Conservation (phyloP, 2,113 vertebrate species). For the Gila orcuttii region DNA sequence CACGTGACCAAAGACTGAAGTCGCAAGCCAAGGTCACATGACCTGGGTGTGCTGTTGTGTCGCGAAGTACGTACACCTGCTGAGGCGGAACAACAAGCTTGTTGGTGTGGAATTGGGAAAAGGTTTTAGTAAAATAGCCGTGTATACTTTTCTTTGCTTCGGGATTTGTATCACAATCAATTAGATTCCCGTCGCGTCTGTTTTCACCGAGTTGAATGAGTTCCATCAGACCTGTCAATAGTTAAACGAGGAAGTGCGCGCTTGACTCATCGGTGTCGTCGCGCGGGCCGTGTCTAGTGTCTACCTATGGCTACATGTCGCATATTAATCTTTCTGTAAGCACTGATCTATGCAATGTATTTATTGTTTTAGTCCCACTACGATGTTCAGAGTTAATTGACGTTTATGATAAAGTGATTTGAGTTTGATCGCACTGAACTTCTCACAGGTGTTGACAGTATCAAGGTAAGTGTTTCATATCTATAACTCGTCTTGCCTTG, state of each 20-base stretch:
- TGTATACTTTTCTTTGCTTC: too few relatives aligned
- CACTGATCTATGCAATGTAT: neutral
- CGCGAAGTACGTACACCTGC: slow-evolving; percentile 64
- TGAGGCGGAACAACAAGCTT: neutral
- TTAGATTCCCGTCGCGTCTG: neutral
- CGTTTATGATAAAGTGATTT: neutral
- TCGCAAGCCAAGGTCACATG: slow-evolving; percentile 61
- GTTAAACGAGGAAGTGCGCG: slow-evolving; percentile 30
- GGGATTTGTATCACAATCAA: neutral
- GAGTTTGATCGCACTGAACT: neutral
- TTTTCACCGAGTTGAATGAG: slow-evolving; percentile 4
- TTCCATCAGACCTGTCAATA: slow-evolving; percentile 16
- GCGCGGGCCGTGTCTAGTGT: neutral
- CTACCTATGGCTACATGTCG: neutral
- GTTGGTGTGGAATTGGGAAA: neutral
- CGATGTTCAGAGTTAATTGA: neutral
- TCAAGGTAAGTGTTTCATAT: neutral
- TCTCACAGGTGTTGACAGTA: slow-evolving; percentile 7
- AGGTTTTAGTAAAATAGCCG: neutral
- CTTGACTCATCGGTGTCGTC: slow-evolving; percentile 20
- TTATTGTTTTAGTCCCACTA: neutral
- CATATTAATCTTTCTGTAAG: neutral
- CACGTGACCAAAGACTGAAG: slow-evolving; percentile 42
- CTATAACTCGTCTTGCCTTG: neutral
- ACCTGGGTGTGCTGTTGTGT: slow-evolving; percentile 56